These are phyloP conservation scores for Montipora cactus DNA, from an alignment of 64 coral and sea anemone species.

Conservation along the genomic window DNA sequence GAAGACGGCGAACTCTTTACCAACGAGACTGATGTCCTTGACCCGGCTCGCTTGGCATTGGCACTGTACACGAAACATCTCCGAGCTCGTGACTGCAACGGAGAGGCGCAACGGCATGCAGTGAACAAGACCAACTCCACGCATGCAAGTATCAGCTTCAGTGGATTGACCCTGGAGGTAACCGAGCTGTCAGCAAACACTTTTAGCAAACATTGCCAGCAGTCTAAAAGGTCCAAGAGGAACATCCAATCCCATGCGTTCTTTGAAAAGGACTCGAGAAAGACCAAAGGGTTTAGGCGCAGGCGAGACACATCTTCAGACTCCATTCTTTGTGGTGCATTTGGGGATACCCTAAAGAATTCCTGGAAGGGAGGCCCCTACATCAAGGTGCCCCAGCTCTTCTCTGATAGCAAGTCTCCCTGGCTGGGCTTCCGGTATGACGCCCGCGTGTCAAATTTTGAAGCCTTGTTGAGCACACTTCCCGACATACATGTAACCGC, in stretches of 20 bases:
- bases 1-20: slow-evolving; percentile 39
- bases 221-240: neutral
- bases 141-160: slow-evolving; percentile 28
- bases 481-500: slow-evolving; percentile 45
- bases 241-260: neutral
- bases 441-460: slow-evolving; percentile 39
- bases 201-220: neutral
- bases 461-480: slow-evolving; percentile 8
- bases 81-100: slow-evolving; percentile 33
- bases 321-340: slow-evolving; percentile 38
- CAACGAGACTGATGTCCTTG: slow-evolving; percentile 32
- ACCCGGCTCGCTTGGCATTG: slow-evolving; percentile 32
- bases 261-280: neutral
- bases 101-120: slow-evolving; percentile 21
- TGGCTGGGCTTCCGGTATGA: slow-evolving; percentile 40
- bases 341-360: slow-evolving; percentile 20
- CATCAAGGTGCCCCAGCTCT: slow-evolving; percentile 2
- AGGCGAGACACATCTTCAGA: slow-evolving; percentile 11
- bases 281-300: neutral
- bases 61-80: slow-evolving; percentile 50
- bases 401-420: neutral
- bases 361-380: slow-evolving; percentile 43
- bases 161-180: slow-evolving; percentile 21
- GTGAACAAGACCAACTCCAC: slow-evolving; percentile 41
- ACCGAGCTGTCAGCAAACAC: slow-evolving; percentile 11